phyloP scores from a whole-genome alignment of 2,113 vertebrate species.

The Loxodonta africana region DNA sequence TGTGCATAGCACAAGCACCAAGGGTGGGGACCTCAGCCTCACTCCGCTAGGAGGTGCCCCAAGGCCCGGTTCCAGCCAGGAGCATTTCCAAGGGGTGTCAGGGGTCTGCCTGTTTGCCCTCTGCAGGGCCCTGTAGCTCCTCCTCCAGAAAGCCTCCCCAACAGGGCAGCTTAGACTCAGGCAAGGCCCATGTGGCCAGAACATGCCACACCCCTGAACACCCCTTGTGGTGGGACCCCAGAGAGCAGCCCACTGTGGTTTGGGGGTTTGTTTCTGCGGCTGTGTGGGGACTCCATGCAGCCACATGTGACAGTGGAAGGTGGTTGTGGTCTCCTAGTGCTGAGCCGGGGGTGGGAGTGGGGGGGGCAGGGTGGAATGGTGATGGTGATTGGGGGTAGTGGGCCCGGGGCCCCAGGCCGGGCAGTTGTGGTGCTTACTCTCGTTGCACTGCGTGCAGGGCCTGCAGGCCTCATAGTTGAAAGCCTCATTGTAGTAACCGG shows the following conservation, averaged over 20 bases:
- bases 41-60: background rate
- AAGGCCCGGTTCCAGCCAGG: background rate
- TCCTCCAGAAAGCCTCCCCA: background rate
- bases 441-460: slow-evolving; percentile 82
- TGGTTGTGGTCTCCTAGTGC: background rate
- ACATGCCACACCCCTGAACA: too few species aligned
- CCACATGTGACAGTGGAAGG: background rate
- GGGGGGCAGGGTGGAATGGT: accelerated
- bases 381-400: too few species aligned
- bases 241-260: background rate
- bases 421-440: slow-evolving; percentile 76
- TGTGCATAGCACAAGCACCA: background rate
- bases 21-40: background rate
- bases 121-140: background rate
- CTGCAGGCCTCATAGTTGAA: slow-evolving; percentile 78
- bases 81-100: background rate
- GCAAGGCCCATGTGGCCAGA: background rate
- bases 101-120: background rate
- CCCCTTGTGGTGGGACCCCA: background rate
- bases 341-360: background rate
- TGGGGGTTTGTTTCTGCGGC: background rate
- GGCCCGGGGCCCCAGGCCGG: too few species aligned
- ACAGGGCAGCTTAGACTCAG: background rate
- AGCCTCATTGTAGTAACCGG: slow-evolving; percentile 65
- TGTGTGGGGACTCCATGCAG: background rate